A percentile compares a stretch with the other conserved stretches of the same genome.
These are phyloP conservation scores for Hirudo medicinalis DNA, from an alignment of 1,140 invertebrate species.

Conservation along the genomic window DNA sequence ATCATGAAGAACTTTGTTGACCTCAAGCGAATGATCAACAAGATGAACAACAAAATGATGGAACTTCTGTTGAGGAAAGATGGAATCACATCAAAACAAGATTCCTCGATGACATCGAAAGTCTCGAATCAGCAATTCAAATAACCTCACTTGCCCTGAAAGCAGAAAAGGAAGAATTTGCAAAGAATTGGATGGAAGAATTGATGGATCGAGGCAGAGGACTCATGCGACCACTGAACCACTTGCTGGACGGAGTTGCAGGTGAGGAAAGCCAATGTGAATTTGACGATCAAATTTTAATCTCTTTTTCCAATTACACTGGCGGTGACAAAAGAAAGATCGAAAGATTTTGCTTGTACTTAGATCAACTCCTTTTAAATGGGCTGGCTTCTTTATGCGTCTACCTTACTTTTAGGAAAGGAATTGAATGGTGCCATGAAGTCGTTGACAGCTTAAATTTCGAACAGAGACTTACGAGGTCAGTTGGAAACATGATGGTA, in stretches of 20 bases:
- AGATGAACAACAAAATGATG: not conserved
- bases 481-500: not conserved
- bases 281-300: slow-evolving; percentile 9
- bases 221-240: not conserved
- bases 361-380: not conserved
- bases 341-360: not conserved
- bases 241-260: not conserved
- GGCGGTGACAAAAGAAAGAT: not conserved
- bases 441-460: not conserved
- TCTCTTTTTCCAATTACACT: not conserved
- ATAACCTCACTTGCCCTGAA: not conserved
- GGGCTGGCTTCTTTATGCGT: not conserved
- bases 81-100: slow-evolving; percentile 10
- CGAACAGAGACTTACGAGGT: not conserved
- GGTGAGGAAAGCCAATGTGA: not conserved
- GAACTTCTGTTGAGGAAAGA: not conserved
- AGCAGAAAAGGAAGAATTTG: not conserved
- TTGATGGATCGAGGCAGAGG: not conserved
- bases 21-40: slow-evolving; percentile 1
- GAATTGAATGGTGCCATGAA: not conserved
- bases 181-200: not conserved
- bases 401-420: not conserved
- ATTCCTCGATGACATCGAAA: slow-evolving; percentile 1
- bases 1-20: slow-evolving; percentile 4
- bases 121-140: not conserved